Conservation (phyloP, 2,797 vertebrate genomes). For the Micropoecilia bifurca region DNA sequence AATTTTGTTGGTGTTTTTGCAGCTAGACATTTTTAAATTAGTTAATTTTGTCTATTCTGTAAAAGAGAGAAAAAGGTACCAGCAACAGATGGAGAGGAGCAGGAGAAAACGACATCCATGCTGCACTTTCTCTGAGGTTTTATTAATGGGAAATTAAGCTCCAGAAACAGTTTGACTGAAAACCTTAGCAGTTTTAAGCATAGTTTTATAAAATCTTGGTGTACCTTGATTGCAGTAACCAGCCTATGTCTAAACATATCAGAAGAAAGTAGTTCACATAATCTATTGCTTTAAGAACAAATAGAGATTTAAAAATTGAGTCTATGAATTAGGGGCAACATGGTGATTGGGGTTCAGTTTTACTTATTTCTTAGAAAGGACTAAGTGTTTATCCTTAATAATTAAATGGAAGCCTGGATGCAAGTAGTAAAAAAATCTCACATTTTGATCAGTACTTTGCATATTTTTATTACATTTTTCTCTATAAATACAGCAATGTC, state of each 20-base stretch:
- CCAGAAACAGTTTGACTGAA: background rate
- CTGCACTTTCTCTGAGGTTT: background rate
- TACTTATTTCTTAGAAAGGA: background rate
- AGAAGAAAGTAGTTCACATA: background rate
- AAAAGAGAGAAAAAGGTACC: background rate
- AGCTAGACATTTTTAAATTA: background rate
- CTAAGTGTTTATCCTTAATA: conserved; percentile 15
- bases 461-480: conserved; percentile 35
- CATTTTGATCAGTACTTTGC: background rate
- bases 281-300: background rate
- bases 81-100: background rate
- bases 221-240: background rate
- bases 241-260: background rate
- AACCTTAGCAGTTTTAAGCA: background rate
- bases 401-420: conserved; percentile 24
- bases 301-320: background rate
- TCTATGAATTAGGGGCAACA: background rate
- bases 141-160: background rate
- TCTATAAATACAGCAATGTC: conserved; percentile 52
- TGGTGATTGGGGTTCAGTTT: background rate
- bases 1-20: background rate
- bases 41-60: background rate
- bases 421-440: conserved; percentile 17
- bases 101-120: background rate
- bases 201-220: background rate